Evolutionary conservation across 2,888 invertebrate species (phyloP), one percentile per base, ranked within the genome.

Genomic region (Sminthurinus aureus): DNA sequence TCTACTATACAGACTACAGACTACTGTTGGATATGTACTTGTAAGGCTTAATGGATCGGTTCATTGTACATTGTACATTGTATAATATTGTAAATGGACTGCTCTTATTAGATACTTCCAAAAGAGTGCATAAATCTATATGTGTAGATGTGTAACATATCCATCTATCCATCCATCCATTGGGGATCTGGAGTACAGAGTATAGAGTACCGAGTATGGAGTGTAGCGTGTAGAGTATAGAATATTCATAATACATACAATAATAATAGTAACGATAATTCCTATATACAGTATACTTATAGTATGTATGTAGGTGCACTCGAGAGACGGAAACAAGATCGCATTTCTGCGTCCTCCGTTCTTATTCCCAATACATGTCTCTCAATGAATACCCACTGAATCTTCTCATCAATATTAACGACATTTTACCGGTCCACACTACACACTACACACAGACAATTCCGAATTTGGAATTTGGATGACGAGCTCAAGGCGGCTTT

Each of bases 361-460:
- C 52, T 51, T 38, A 38, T 38, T 76, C 76, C 58, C 71, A 71
- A 71, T 13, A 67, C n/a, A 18, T n/a, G 38, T 38, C 38, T 38
- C 1, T 38, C 3, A 38, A 38, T 38, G 38, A 38, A 50, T 38
- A 18, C 50, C 38, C 51, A 38, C 51, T 69, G 69, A 24, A 76
- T 58, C 58, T 50, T 58, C 76, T 76, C 76, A 76, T 76, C 76
- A 76, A 76, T 76, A 76, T 76, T 51, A 58, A 76, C 52, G 20
- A 52, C 58, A 76, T 76, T 76, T 76, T 20, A 76, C 24, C 75
- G 75, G 75, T 74, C 38, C 15, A 24, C 74, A 3, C 71, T 26
- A 9, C 24, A 22, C 1, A 11, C 13, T 22, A 58, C 15, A 58
- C 9, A 58, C 9, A 58, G 1, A 58, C 9, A 38, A 38, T 38